Conservation (phyloP, 2,797 vertebrate species). For the Amniataba percoides region DNA sequence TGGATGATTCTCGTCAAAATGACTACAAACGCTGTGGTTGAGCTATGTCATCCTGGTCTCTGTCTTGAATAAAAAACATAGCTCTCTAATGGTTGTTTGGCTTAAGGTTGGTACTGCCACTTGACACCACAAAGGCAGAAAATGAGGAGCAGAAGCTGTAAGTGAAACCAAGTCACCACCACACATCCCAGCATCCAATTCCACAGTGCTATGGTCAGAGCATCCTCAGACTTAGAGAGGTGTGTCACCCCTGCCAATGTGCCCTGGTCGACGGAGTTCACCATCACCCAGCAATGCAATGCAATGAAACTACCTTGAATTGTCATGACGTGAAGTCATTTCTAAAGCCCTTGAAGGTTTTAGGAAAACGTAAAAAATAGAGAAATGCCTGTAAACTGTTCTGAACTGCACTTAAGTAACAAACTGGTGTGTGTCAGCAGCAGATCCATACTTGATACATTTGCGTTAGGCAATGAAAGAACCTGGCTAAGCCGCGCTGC, state of each 20-base stretch:
- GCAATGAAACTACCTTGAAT: slow-evolving; percentile 11
- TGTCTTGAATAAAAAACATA: slow-evolving; percentile 68
- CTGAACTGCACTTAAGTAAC: slow-evolving; percentile 40
- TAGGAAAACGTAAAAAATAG: slow-evolving; percentile 14
- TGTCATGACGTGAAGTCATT: neutral
- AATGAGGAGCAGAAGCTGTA: slow-evolving; percentile 67
- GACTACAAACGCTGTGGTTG: slow-evolving; percentile 57
- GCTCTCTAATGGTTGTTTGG: slow-evolving; percentile 54
- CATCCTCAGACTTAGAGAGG: slow-evolving; percentile 21
- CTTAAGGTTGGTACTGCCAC: slow-evolving; percentile 54
- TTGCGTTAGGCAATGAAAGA: slow-evolving; percentile 55
- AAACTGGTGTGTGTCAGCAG: slow-evolving; percentile 58
- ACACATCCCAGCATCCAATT: slow-evolving; percentile 49
- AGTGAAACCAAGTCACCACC: slow-evolving; percentile 50
- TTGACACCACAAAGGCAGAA: slow-evolving; percentile 68
- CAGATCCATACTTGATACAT: slow-evolving; percentile 54
- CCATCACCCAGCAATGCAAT: neutral
- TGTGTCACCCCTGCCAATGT: slow-evolving; percentile 13
- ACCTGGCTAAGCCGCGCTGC: slow-evolving; percentile 48
- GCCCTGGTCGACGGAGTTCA: neutral
- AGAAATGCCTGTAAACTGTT: slow-evolving; percentile 33
- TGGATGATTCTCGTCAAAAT: slow-evolving; percentile 60
- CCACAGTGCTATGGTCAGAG: slow-evolving; percentile 33
- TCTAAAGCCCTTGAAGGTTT: slow-evolving; percentile 18
- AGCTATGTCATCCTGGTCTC: slow-evolving; percentile 59